These are phyloP conservation scores for Drosophila pegasa DNA, from an alignment of 2,888 invertebrate genomes.

Conservation along the genomic window DNA sequence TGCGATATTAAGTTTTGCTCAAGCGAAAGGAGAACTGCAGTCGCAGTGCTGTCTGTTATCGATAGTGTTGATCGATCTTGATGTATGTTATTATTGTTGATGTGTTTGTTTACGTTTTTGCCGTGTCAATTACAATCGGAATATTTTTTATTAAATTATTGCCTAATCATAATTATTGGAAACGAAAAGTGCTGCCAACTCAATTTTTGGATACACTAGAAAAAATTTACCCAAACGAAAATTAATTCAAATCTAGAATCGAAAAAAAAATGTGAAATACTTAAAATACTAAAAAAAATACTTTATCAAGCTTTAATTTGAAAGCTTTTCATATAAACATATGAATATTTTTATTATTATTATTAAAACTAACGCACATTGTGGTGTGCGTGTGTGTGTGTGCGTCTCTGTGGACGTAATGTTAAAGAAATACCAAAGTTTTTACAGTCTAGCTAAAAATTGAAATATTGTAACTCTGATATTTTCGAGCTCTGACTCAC, in stretches of 20 bases:
- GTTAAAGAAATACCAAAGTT: not conserved
- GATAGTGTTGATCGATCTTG: slow-evolving; percentile 22
- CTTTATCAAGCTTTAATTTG: slow-evolving; percentile 20
- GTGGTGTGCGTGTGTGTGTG: slow-evolving; percentile 3
- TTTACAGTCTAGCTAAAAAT: not conserved
- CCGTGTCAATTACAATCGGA: slow-evolving; percentile 45
- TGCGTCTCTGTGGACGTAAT: not conserved
- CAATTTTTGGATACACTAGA: slow-evolving; percentile 8
- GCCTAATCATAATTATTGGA: slow-evolving; percentile 12
- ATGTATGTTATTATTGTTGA: slow-evolving; percentile 27
- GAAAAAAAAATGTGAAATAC: slow-evolving; percentile 4
- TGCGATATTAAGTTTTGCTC: slow-evolving; percentile 25
- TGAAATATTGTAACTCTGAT: not conserved
- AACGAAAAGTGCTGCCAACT: slow-evolving; percentile 25
- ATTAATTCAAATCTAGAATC: not conserved
- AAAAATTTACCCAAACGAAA: slow-evolving; percentile 8
- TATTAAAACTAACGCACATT: slow-evolving; percentile 25
- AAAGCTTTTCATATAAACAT: slow-evolving; percentile 10
- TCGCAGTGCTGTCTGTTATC: slow-evolving; percentile 4
- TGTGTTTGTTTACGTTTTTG: slow-evolving; percentile 24
- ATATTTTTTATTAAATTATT: slow-evolving; percentile 7
- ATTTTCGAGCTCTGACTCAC: slow-evolving; percentile 4
- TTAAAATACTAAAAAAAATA: not conserved
- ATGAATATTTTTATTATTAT: slow-evolving; percentile 33
- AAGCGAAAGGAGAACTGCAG: not conserved